phyloP scores from a whole-genome alignment of 2,797 vertebrate species.

The Sitta carolinensis region DNA sequence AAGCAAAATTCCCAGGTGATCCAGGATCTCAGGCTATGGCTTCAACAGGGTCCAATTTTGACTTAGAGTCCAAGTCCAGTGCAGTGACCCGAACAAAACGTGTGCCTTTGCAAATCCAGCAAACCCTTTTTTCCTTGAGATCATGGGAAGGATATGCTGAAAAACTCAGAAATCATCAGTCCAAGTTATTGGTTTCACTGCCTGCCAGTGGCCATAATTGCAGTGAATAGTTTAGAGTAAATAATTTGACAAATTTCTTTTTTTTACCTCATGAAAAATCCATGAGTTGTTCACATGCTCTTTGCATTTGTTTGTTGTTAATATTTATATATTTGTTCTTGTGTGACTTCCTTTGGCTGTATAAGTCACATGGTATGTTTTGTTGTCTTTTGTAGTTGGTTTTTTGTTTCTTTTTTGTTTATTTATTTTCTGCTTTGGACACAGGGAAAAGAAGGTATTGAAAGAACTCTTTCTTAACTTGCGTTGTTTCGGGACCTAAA shows the following conservation, averaged over 20 bases:
- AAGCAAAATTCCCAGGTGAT: background rate
- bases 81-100: background rate
- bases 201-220: background rate
- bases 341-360: background rate
- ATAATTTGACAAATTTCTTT: conserved; percentile 15
- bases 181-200: background rate
- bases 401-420: background rate
- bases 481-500: background rate
- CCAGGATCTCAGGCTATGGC: background rate
- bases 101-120: background rate
- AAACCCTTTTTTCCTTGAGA: background rate
- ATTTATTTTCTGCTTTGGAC: background rate
- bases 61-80: too few species aligned
- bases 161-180: background rate
- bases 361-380: background rate
- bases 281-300: background rate
- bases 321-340: background rate
- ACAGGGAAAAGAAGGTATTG: background rate
- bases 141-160: background rate
- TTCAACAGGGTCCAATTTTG: background rate
- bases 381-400: background rate
- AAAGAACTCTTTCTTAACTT: background rate
- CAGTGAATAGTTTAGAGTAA: background rate
- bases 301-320: background rate
- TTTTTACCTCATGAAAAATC: conserved; percentile 7